These are phyloP conservation scores for Uropetala carovei DNA, from an alignment of 2,888 invertebrate genomes.

Conservation along the genomic window DNA sequence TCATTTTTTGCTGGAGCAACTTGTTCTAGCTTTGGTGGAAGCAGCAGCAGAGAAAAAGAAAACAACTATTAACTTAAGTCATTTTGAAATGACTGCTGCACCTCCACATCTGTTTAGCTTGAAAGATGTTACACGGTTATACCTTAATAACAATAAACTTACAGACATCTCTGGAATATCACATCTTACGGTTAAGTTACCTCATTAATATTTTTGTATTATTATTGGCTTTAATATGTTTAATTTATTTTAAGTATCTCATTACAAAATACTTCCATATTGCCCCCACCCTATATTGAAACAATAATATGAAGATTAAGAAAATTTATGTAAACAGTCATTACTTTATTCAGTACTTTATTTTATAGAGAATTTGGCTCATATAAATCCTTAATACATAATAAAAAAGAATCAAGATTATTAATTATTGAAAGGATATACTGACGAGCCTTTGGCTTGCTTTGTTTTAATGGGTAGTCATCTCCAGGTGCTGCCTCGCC, in stretches of 20 bases:
- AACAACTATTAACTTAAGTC: conserved; percentile 80
- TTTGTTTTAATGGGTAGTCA: too few species aligned
- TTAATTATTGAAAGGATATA: too few species aligned
- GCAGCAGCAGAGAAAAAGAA: conserved; percentile 80
- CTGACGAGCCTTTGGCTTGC: too few species aligned
- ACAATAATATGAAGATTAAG: too few species aligned
- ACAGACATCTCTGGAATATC: conserved; percentile 77
- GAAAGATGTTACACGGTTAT: conserved; percentile 79
- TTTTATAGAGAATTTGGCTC: too few species aligned
- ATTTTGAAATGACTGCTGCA: conserved; percentile 80
- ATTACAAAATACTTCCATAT: too few species aligned
- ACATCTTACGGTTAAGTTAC: conserved; percentile 72
- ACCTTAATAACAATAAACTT: conserved; percentile 82
- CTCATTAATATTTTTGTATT: not conserved
- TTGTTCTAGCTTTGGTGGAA: conserved; percentile 82
- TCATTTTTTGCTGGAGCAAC: conserved; percentile 83
- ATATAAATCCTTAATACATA: too few species aligned
- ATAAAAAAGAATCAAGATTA: too few species aligned
- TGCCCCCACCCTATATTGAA: too few species aligned
- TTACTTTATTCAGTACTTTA: too few species aligned
- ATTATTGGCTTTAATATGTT: not conserved
- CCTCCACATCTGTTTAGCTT: conserved; percentile 79
- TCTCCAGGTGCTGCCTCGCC: too few species aligned
- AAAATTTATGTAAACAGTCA: too few species aligned
- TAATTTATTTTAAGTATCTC: not conserved